Percentiles rank a stretch among this genome's conserved stretches.
These are phyloP conservation scores for Drosophila leontia DNA, from an alignment of 1,140 invertebrate genomes.

Conservation along the genomic window DNA sequence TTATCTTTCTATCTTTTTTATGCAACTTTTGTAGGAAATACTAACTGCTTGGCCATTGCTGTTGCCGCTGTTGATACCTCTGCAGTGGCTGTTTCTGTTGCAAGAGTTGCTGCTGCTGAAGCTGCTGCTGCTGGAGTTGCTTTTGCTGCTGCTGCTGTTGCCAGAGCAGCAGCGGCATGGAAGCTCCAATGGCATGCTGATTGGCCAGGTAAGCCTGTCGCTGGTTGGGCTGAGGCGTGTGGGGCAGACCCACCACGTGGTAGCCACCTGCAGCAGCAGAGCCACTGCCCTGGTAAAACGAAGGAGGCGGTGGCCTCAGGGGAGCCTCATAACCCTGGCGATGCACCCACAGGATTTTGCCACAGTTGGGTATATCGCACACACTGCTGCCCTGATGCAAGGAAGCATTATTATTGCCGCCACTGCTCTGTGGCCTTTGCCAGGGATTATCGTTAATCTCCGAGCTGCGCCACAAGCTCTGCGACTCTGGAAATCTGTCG, in stretches of 20 bases:
- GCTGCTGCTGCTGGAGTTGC: conserved; percentile 27
- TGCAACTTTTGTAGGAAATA: conserved; percentile 15
- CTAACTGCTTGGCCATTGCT: conserved; percentile 63
- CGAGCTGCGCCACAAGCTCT: conserved; percentile 35
- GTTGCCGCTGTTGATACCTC: conserved; percentile 36
- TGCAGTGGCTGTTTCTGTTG: conserved; percentile 20
- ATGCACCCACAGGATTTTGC: conserved; percentile 79
- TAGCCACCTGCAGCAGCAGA: conserved; percentile 50
- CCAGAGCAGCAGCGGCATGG: conserved; percentile 74
- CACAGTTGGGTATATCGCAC: conserved; percentile 80
- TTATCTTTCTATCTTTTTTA: not conserved
- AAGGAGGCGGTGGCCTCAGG: conserved; percentile 43
- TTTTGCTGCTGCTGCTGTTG: conserved; percentile 49
- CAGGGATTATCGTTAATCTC: conserved; percentile 46
- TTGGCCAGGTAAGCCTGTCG: conserved; percentile 76
- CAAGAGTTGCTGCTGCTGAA: conserved; percentile 20
- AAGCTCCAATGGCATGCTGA: conserved; percentile 72
- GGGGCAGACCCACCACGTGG: conserved; percentile 74
- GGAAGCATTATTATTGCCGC: conserved; percentile 28
- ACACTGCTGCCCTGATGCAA: conserved; percentile 53
- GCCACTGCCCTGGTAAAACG: conserved; percentile 9
- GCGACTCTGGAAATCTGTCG: conserved; percentile 5
- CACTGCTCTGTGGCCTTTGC: conserved; percentile 61
- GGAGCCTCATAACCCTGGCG: conserved; percentile 46
- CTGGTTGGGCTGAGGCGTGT: conserved; percentile 69